Evolutionary conservation across 1,140 invertebrate species (phyloP).

Genomic region (Berghia stephanieae): DNA sequence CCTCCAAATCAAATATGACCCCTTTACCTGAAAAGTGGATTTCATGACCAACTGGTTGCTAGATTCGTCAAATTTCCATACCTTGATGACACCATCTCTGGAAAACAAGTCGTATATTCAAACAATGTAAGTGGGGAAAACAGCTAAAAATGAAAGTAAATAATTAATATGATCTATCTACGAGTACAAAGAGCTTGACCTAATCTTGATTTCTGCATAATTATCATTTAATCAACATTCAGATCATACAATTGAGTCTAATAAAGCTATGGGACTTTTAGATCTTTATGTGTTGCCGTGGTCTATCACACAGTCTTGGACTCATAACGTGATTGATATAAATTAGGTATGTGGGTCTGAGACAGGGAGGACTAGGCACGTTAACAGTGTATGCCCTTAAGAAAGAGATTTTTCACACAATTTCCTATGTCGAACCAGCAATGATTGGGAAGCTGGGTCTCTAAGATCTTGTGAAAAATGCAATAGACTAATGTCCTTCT

Average conservation of each 20-base stretch:
- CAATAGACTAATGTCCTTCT: no score
- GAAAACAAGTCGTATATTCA: conserved; percentile 22
- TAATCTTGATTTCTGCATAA: background rate
- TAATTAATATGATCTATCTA: background rate
- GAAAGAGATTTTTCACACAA: no score
- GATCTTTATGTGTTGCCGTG: background rate
- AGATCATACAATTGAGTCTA: background rate
- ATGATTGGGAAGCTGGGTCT: no score
- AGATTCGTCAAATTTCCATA: conserved; percentile 40
- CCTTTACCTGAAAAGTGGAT: conserved; percentile 33
- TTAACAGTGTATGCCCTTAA: no score
- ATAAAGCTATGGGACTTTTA: background rate
- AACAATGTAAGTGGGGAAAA: background rate
- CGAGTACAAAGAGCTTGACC: background rate
- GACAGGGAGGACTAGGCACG: no score
- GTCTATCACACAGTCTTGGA: no score
- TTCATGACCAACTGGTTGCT: background rate
- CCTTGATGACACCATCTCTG: conserved; percentile 52
- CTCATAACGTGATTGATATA: no score
- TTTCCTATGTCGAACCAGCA: no score
- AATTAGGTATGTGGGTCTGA: no score
- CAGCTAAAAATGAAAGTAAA: background rate
- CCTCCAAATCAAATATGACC: background rate
- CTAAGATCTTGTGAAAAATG: no score
- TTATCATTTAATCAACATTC: background rate